Base-by-base conservation (phyloP, 35 echinoderm and acorn worm species). In the Ophiothrix spiculata region DNA sequence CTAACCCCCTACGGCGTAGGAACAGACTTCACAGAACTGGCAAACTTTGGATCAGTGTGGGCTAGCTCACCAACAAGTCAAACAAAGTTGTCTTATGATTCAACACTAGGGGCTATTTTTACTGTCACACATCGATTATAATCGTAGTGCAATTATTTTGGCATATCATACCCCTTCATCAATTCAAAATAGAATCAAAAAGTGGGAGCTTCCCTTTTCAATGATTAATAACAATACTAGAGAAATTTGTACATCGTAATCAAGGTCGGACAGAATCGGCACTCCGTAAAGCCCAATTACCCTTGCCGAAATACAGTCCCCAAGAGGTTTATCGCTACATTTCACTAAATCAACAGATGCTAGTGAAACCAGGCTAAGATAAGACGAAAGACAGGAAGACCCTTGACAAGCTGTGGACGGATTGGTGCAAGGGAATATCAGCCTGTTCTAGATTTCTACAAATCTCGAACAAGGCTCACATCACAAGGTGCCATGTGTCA, bases 281-380 rank as follows among this genome's bases (percentile, higher is more conserved):
- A n/a, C 60, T 69, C 60, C 60, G 60, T 69, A 69, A 69, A 69
- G 60, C 60, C 60, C 60, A 69, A 69, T 69, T 69, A 69, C 60
- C 60, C 60, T 28, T 69, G 60, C 60, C 60, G 60, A 69, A 69
- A 69, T 10, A 28, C 60, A 69, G 60, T 25, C 60, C 60, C 60
- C 8, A 69, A n/a, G 8, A 69, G 60, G 60, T 69, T 69, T 69
- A 6, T 6, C 60, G 60, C 60, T n/a, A 15, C 60, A 69, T 69
- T 69, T 69, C 60, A 69, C 60, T 69, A 28, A 69, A 69, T 69
- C 60, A 69, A 69, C 60, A 69, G 60, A 69, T 10, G 60, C 29
- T 69, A 69, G 60, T 69, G 60, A 69, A 10, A 69, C 60, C 60
- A 69, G 60, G 60, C 6, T 69, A 69, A 69, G 60, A 69, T 69